Evolutionary conservation across 2,888 invertebrate genomes (phyloP).

Genomic region (Thysanoteuthis rhombus): DNA sequence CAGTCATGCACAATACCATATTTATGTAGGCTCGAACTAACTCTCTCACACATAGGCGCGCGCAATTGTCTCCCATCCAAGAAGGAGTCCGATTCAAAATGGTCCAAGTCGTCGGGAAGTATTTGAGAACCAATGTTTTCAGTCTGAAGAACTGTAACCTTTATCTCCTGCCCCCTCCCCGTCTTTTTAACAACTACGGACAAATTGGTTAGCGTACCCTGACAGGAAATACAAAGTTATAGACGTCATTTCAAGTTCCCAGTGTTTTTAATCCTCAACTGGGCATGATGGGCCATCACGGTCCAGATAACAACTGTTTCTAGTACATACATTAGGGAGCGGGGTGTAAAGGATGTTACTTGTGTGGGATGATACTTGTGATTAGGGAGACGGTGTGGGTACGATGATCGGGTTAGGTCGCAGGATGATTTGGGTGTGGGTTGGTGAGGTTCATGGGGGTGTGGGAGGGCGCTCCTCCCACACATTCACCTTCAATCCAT

Average conservation of each 20-base stretch:
- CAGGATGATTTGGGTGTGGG: neutral
- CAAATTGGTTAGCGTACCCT: conserved; percentile 12
- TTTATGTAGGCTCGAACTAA: too few relatives aligned
- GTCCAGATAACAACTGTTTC: neutral
- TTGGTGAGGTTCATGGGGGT: neutral
- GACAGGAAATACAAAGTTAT: conserved; percentile 12
- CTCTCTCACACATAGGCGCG: too few relatives aligned
- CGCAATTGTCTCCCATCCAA: too few relatives aligned
- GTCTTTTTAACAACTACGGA: neutral
- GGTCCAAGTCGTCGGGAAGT: neutral
- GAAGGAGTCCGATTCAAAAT: too few relatives aligned
- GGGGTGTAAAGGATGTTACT: neutral
- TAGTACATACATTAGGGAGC: neutral
- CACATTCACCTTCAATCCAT: neutral
- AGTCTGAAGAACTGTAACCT: neutral
- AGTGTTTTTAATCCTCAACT: neutral
- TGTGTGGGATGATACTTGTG: neutral
- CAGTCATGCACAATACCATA: too few relatives aligned
- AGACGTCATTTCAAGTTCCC: conserved; percentile 12
- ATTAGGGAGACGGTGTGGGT: neutral
- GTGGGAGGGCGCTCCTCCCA: neutral
- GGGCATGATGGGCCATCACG: neutral
- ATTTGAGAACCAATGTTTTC: neutral
- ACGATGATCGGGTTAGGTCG: neutral
- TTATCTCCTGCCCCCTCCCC: neutral